Evolutionary conservation across 2,888 invertebrate genomes (phyloP).

Genomic region (Epiblema foenella): DNA sequence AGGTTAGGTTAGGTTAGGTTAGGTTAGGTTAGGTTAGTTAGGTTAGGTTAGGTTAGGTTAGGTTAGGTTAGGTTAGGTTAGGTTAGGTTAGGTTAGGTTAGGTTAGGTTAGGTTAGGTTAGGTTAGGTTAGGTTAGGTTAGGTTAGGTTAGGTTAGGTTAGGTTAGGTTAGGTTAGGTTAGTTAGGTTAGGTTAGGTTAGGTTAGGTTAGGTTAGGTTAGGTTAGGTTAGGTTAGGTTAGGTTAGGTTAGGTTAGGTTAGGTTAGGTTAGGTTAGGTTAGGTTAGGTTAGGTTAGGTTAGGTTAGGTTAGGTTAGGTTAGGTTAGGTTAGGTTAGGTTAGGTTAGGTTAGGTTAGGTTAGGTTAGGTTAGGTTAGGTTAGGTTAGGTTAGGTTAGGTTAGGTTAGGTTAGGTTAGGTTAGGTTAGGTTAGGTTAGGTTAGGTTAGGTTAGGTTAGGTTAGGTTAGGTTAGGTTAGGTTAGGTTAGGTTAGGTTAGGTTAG

Average conservation of each 20-base stretch:
- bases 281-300: constrained; percentile 4
- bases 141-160: constrained; percentile 44
- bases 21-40: too few relatives aligned
- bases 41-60: too few relatives aligned
- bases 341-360: constrained; percentile 40
- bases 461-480: constrained; percentile 34
- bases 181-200: constrained; percentile 40
- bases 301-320: constrained; percentile 6
- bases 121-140: constrained; percentile 42
- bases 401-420: constrained; percentile 24
- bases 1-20: too few relatives aligned
- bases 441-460: constrained; percentile 43
- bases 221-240: constrained; percentile 13
- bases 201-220: constrained; percentile 34
- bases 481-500: constrained; percentile 46
- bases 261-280: constrained; percentile 8
- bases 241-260: constrained; percentile 7
- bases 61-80: too few relatives aligned
- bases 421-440: constrained; percentile 35
- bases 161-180: constrained; percentile 40
- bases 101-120: constrained; percentile 42
- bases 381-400: constrained; percentile 25
- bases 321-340: constrained; percentile 28
- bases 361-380: constrained; percentile 25
- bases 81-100: constrained; percentile 42